Evolutionary conservation across 2,797 vertebrate genomes (phyloP).

Genomic region (Phrynocephalus forsythii): DNA sequence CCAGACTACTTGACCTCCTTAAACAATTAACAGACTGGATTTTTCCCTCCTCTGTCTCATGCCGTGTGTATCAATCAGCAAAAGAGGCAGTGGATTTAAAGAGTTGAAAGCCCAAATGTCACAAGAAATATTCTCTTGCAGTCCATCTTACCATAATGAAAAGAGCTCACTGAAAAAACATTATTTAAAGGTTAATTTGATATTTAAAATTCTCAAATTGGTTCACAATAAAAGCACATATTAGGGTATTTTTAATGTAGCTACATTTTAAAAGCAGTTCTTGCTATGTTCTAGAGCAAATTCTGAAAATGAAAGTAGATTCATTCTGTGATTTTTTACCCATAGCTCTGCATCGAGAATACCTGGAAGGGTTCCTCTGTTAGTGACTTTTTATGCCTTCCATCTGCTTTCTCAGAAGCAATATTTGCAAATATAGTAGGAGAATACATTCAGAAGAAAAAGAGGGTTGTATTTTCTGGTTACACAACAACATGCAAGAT

Average conservation of each 20-base stretch:
- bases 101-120: not conserved
- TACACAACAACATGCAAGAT: slow-evolving; percentile 48
- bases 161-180: not conserved
- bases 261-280: not conserved
- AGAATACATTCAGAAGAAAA: slow-evolving; percentile 42
- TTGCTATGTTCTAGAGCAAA: not conserved
- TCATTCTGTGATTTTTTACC: not conserved
- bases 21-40: too few species aligned
- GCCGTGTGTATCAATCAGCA: not conserved
- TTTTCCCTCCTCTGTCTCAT: not conserved
- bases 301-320: not conserved
- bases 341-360: not conserved
- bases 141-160: not conserved
- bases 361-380: slow-evolving; percentile 10
- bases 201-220: not conserved
- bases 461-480: not conserved
- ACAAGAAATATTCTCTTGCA: not conserved
- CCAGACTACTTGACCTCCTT: too few species aligned
- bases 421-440: slow-evolving; percentile 36
- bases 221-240: not conserved
- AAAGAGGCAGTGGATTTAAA: not conserved
- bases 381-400: slow-evolving; percentile 26
- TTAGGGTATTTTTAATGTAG: not conserved
- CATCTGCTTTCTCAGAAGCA: slow-evolving; percentile 40
- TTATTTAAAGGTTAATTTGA: not conserved